These are phyloP conservation scores for Periophthalmus magnuspinnatus DNA, from an alignment of 2,797 vertebrate species.

Conservation along the genomic window DNA sequence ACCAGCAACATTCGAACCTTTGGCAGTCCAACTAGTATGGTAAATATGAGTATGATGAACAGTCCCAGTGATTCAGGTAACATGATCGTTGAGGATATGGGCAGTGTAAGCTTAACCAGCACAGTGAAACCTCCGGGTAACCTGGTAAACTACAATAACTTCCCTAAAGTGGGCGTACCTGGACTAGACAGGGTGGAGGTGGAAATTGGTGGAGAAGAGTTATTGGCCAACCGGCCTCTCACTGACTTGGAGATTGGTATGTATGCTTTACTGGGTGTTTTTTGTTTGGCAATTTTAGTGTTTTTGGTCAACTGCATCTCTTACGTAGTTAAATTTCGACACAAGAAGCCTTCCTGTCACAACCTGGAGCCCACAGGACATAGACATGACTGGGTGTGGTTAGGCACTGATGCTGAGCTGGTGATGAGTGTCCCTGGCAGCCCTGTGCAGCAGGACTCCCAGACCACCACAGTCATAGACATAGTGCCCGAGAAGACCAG, in stretches of 20 bases:
- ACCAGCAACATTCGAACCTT: slow-evolving; percentile 45
- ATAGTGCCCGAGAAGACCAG: slow-evolving; percentile 81
- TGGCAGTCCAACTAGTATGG: slow-evolving; percentile 51
- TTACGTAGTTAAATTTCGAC: slow-evolving; percentile 86
- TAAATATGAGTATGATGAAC: slow-evolving; percentile 56
- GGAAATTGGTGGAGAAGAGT: slow-evolving; percentile 67
- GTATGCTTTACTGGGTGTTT: slow-evolving; percentile 92
- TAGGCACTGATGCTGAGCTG: slow-evolving; percentile 87
- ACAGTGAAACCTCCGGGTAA: slow-evolving; percentile 77
- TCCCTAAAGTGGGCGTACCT: slow-evolving; percentile 80
- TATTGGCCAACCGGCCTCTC: slow-evolving; percentile 76
- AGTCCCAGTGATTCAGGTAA: slow-evolving; percentile 62
- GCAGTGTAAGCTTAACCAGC: slow-evolving; percentile 55
- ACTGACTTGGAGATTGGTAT: slow-evolving; percentile 94
- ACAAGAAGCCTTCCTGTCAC: slow-evolving; percentile 84
- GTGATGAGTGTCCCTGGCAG: slow-evolving; percentile 84
- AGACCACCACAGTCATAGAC: slow-evolving; percentile 84
- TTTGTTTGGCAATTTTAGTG: slow-evolving; percentile 94
- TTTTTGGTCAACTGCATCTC: slow-evolving; percentile 90
- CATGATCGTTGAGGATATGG: slow-evolving; percentile 59
- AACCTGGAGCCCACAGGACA: slow-evolving; percentile 87
- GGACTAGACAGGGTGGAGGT: slow-evolving; percentile 53
- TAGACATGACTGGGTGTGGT: slow-evolving; percentile 91
- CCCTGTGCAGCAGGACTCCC: slow-evolving; percentile 80
- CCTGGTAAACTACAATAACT: slow-evolving; percentile 82